Conservation (phyloP, 2,888 invertebrate genomes). For the Autographa gamma region DNA sequence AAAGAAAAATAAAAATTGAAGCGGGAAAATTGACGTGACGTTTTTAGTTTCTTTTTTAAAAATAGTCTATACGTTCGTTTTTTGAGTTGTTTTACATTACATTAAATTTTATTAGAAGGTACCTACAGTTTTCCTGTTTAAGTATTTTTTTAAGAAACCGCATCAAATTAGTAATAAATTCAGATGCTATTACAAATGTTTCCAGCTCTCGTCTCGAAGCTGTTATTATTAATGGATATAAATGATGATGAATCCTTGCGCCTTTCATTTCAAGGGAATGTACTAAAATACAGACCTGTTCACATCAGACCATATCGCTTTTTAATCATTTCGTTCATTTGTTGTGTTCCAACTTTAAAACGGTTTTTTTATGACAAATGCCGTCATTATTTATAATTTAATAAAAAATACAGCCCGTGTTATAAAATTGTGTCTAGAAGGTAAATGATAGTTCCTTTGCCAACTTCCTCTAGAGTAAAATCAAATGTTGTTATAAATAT, state of each 20-base stretch:
- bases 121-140: no score
- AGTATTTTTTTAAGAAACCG: no score
- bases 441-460: not conserved
- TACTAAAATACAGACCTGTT: not conserved
- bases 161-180: no score
- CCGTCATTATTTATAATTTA: no score
- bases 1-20: not conserved
- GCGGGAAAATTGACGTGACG: not conserved
- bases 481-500: slow-evolving; percentile 7
- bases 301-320: not conserved
- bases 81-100: no score
- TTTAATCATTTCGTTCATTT: not conserved
- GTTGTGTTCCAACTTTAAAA: not conserved
- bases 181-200: no score
- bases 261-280: slow-evolving; percentile 1
- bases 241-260: slow-evolving; percentile 4
- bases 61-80: no score
- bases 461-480: not conserved
- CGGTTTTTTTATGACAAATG: not conserved
- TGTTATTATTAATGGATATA: slow-evolving; percentile 3
- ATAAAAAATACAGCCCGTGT: no score
- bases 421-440: no score
- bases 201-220: not conserved
- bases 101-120: no score
- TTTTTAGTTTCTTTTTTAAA: no score